Evolutionary conservation across 1,140 invertebrate genomes (phyloP), one percentile per base, ranked within the genome.

Genomic region (Eupeodes corollae): DNA sequence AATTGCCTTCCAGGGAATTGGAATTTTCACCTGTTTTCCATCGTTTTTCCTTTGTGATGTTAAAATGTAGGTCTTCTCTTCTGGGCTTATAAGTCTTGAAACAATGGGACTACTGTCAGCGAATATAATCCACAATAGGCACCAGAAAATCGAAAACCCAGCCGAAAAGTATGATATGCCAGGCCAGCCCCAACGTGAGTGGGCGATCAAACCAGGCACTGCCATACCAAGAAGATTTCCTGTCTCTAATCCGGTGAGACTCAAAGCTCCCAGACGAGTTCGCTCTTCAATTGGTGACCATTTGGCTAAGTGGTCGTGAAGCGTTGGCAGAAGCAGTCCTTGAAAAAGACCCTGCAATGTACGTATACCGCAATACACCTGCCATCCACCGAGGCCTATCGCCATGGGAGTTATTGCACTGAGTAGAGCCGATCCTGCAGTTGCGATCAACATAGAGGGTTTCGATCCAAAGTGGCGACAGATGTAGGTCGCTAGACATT

Each of bases 261-360:
- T 70, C 42, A 79, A 67, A 1, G 79, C 75, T n/a, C 71, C 72
- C 37, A 78, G 58, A 1, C 74, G 66, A 13, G 78, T 77, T 31
- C 78, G 63, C 61, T 83, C 80, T 10, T 70, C 57, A 1, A 64
- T 58, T 0, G 79, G 79, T 21, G 73, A 76, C 90, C 91, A 94
- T 56, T 83, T 83, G 0, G 86, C 80, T 51, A 91, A 68, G 3
- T 91, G 69, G 0, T 81, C 81, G 54, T 92, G 88, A 6, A 86
- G 73, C 40, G 79, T 77, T 0, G 90, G 88, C 56, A 86, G 83
- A 8, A 86, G 73, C 1, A 86, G 76, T 10, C 88, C 89, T 70
- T 92, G 80, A 19, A 73, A 75, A 0, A 92, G 59, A 0, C 91
- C 90, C 66, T 86, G 80, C 0, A 84, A 50, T 1, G 88, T 76